Conservation (phyloP, 2,113 vertebrate genomes). For the Leptodactylus fuscus region DNA sequence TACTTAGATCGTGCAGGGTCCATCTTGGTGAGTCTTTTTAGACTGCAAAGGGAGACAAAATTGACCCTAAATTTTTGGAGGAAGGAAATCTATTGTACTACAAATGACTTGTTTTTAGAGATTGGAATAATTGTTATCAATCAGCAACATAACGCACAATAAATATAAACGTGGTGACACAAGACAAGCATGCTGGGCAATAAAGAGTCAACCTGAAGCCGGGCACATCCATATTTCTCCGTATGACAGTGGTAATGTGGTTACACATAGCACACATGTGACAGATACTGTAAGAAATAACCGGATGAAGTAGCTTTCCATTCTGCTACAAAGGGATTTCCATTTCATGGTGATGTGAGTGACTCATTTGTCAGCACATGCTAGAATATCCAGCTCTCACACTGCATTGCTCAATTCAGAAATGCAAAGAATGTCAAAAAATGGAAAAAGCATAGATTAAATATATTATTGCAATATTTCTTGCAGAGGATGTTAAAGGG, state of each 20-base stretch:
- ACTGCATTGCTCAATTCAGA: neutral
- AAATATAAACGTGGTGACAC: too few relatives aligned
- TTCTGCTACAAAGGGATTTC: conserved; percentile 11
- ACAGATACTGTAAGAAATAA: neutral
- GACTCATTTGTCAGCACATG: neutral
- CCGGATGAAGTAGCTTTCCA: neutral
- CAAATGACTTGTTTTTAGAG: too few relatives aligned
- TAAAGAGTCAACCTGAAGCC: too few relatives aligned
- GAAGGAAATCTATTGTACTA: too few relatives aligned
- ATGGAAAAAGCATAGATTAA: neutral
- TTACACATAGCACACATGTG: neutral
- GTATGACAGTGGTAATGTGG: neutral
- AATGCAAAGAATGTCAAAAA: neutral
- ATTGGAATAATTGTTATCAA: too few relatives aligned
- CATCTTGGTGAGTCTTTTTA: too few relatives aligned
- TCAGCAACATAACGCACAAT: too few relatives aligned
- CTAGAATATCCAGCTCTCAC: neutral
- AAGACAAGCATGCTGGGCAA: too few relatives aligned
- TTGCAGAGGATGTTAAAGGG: too few relatives aligned
- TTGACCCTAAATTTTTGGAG: too few relatives aligned
- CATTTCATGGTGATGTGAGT: conserved; percentile 5
- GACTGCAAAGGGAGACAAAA: too few relatives aligned
- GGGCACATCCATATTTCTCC: neutral
- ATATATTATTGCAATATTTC: neutral
- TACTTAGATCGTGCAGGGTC: too few relatives aligned